phyloP scores from a whole-genome alignment of 1,140 invertebrate species.

The Rhopalosiphum padi region DNA sequence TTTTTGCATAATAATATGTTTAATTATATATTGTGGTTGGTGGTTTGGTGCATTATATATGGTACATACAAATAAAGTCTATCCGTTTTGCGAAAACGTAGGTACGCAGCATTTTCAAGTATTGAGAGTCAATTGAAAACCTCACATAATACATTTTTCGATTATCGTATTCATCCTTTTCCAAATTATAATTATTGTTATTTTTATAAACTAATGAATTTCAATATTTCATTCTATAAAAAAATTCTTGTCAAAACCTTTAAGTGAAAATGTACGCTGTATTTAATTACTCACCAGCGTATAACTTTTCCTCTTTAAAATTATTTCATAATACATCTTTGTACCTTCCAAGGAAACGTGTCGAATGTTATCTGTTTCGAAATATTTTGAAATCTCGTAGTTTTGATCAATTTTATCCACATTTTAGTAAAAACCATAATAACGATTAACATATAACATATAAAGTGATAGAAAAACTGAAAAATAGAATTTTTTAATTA shows the following conservation, averaged over 20 bases:
- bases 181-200: too few species aligned
- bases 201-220: too few species aligned
- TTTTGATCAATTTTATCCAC: neutral
- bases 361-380: neutral
- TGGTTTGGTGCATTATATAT: too few species aligned
- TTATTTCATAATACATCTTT: neutral
- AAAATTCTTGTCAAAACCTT: neutral
- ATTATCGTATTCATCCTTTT: too few species aligned
- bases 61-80: too few species aligned
- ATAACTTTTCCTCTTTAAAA: neutral
- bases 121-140: too few species aligned
- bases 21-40: too few species aligned
- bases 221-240: too few species aligned
- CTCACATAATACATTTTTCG: too few species aligned
- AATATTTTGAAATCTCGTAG: neutral
- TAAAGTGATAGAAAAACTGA: neutral
- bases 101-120: neutral
- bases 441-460: too few species aligned
- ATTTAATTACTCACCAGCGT: neutral
- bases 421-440: neutral
- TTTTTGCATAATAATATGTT: too few species aligned
- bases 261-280: neutral
- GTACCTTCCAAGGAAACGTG: neutral
- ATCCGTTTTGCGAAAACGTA: rapidly evolving
- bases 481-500: too few species aligned